phyloP scores from a whole-genome alignment of 2,113 vertebrate genomes.

The Pogona vitticeps region DNA sequence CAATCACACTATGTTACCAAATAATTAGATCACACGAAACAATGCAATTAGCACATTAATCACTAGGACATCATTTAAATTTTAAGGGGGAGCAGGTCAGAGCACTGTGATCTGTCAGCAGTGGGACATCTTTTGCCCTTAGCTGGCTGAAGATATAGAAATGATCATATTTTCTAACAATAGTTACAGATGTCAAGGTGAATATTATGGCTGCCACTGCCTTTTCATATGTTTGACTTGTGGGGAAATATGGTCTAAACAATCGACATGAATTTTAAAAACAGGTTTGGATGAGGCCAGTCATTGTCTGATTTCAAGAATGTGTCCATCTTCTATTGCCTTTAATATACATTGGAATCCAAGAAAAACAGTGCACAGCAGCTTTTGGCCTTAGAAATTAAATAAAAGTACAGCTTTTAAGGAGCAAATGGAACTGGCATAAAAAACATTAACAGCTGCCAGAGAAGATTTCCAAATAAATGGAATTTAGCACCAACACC shows the following conservation, averaged over 20 bases:
- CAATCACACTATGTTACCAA: neutral
- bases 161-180: slow-evolving; percentile 26
- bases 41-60: neutral
- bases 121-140: too few species aligned
- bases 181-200: neutral
- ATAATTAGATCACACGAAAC: neutral
- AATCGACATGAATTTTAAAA: slow-evolving; percentile 44
- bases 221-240: slow-evolving; percentile 34
- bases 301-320: slow-evolving; percentile 40
- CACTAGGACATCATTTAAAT: slow-evolving; percentile 3
- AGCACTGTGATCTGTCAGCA: slow-evolving; percentile 16
- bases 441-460: slow-evolving; percentile 5
- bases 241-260: slow-evolving; percentile 36
- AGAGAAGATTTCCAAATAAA: neutral
- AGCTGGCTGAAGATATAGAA: slow-evolving; percentile 21
- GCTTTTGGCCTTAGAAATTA: slow-evolving; percentile 26
- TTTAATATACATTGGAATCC: slow-evolving; percentile 44
- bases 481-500: neutral
- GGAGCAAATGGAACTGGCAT: slow-evolving; percentile 23
- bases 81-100: slow-evolving; percentile 5
- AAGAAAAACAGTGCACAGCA: slow-evolving; percentile 5
- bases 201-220: rapidly evolving
- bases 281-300: slow-evolving; percentile 37
- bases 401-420: slow-evolving; percentile 36
- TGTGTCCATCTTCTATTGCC: slow-evolving; percentile 14